Percentiles rank a stretch among this genome's conserved stretches.
Conservation (phyloP, 2,888 invertebrate species). For the Calameuta filiformis region DNA sequence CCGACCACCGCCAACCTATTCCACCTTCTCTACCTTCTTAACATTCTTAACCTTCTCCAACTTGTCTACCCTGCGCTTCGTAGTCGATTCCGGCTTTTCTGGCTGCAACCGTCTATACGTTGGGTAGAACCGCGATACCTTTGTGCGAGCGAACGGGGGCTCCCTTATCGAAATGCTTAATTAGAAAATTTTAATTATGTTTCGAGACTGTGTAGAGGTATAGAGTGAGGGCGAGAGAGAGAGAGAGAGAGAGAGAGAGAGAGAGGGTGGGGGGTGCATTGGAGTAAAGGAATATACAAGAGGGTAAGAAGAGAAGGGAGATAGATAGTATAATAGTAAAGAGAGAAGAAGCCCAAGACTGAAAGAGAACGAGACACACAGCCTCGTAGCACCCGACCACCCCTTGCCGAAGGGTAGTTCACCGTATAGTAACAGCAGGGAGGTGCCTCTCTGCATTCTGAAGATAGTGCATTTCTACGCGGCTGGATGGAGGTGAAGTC, state of each 20-base stretch:
- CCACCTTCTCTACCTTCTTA: background rate
- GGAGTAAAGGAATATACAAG: constrained; percentile 18
- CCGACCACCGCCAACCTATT: background rate
- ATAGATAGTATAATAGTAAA: no score
- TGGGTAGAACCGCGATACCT: background rate
- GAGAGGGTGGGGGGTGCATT: constrained; percentile 17
- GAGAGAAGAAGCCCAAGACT: no score
- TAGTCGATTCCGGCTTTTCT: no score
- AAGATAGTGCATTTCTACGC: constrained; percentile 35
- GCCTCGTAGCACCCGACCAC: no score
- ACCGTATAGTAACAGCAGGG: background rate
- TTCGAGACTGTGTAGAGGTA: constrained; percentile 45
- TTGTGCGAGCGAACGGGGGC: constrained; percentile 6
- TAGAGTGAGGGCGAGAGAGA: constrained; percentile 28
- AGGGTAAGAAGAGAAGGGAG: constrained; percentile 10
- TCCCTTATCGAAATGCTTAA: constrained; percentile 65
- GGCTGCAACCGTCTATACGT: no score
- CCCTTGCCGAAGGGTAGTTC: background rate
- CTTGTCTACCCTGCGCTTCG: no score
- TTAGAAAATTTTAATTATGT: constrained; percentile 67
- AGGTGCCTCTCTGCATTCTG: constrained; percentile 16
- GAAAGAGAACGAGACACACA: no score
- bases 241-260: constrained; percentile 3
- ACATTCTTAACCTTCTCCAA: background rate
- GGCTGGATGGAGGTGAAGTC: constrained; percentile 15